Percentiles rank a stretch among this genome's conserved stretches.
Evolutionary conservation across 2,113 vertebrate genomes (phyloP).

Genomic region (Erythrocercus mccallii): DNA sequence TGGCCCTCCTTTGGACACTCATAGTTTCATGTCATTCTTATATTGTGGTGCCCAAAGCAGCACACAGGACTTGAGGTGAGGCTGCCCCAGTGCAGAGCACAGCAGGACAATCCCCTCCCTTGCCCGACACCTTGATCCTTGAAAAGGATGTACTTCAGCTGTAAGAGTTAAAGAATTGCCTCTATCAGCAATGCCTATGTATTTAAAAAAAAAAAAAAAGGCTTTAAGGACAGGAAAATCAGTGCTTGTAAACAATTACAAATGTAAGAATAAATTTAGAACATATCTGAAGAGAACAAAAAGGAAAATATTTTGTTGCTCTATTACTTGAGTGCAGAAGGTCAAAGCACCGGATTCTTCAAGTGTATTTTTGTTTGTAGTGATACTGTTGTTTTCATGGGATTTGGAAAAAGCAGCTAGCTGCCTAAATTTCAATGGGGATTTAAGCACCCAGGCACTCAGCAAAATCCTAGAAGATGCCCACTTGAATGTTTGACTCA

Average conservation of each 20-base stretch:
- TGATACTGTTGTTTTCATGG: background rate
- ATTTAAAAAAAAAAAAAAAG: background rate
- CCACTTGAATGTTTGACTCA: constrained; percentile 14
- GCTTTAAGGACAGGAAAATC: background rate
- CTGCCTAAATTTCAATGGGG: background rate
- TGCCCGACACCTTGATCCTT: background rate
- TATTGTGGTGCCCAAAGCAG: background rate
- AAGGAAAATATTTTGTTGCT: background rate
- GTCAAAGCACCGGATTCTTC: background rate
- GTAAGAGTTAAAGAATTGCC: background rate
- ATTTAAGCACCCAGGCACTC: background rate
- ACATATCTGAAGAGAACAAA: background rate
- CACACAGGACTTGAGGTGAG: background rate
- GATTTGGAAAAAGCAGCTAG: background rate
- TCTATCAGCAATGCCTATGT: background rate
- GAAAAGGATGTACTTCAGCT: background rate
- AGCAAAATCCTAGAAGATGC: background rate
- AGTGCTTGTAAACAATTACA: background rate
- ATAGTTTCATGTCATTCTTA: background rate
- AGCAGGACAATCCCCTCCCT: background rate
- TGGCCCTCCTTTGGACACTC: background rate
- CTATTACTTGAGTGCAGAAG: background rate
- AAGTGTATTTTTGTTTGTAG: background rate
- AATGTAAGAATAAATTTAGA: background rate
- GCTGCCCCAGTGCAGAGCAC: background rate